Conservation (phyloP, 1,140 invertebrate species). For the Drosophila murphyi region DNA sequence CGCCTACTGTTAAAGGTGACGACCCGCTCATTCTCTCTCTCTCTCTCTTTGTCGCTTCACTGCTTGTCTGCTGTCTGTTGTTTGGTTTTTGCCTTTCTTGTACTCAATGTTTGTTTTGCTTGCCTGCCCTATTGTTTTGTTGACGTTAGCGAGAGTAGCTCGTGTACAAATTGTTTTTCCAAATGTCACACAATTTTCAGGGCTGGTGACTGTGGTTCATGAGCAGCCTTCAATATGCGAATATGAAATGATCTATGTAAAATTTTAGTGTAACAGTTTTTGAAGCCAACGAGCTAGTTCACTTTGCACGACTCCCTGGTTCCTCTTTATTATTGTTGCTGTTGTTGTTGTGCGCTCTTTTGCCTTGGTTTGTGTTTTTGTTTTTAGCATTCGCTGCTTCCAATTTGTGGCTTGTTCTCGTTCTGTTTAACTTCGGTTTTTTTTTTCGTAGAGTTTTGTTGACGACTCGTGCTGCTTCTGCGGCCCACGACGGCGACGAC, state of each 20-base stretch:
- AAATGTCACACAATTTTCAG: constrained; percentile 52
- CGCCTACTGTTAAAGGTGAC: constrained; percentile 77
- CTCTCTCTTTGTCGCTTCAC: constrained; percentile 10
- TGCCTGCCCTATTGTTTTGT: constrained; percentile 31
- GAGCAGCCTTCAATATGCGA: not conserved
- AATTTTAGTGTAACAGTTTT: constrained; percentile 4
- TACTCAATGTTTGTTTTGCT: constrained; percentile 47
- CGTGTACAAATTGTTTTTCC: constrained; percentile 64
- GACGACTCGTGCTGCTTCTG: constrained; percentile 42
- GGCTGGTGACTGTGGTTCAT: constrained; percentile 34
- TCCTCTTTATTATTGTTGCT: not conserved
- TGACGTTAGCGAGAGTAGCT: constrained; percentile 31
- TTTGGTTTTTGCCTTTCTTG: constrained; percentile 34
- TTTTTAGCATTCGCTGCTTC: constrained; percentile 67
- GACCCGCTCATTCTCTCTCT: constrained; percentile 49
- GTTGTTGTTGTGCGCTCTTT: not conserved
- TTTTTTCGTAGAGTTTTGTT: constrained; percentile 41
- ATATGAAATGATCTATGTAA: constrained; percentile 20
- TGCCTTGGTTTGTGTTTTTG: constrained; percentile 57
- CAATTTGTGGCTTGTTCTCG: constrained; percentile 65
- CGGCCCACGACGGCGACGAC: constrained; percentile 27
- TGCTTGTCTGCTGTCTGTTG: constrained; percentile 11
- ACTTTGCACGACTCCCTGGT: constrained; percentile 18
- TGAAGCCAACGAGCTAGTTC: constrained; percentile 49
- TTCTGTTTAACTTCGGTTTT: constrained; percentile 62